Conservation (phyloP, 2,888 invertebrate genomes). For the Dinocampus coccinellae region DNA sequence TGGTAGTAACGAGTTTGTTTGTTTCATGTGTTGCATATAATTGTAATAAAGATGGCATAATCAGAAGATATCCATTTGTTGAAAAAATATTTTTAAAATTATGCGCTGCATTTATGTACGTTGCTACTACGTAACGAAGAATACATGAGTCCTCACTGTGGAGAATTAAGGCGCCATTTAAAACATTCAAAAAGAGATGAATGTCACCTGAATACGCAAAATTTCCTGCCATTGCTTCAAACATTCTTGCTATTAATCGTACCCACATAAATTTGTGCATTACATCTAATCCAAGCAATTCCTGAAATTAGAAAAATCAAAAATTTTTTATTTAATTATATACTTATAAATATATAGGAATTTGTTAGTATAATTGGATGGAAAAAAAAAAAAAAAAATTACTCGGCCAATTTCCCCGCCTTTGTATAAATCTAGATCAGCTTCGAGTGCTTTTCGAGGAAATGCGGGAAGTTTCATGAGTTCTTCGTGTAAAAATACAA, state of each 20-base stretch:
- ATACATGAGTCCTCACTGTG: slow-evolving; percentile 98
- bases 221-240: slow-evolving; percentile 97
- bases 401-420: slow-evolving; percentile 91
- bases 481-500: slow-evolving; percentile 98
- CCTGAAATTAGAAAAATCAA: slow-evolving; percentile 69
- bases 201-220: slow-evolving; percentile 98
- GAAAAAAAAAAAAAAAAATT: slow-evolving; percentile 40
- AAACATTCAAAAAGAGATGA: slow-evolving; percentile 95
- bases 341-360: too few species aligned
- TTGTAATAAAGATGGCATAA: slow-evolving; percentile 97
- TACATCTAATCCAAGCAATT: slow-evolving; percentile 92
- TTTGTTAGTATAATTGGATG: too few species aligned
- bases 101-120: slow-evolving; percentile 96
- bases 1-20: slow-evolving; percentile 93
- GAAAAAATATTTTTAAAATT: slow-evolving; percentile 99
- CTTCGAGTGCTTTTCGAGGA: slow-evolving; percentile 96
- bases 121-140: slow-evolving; percentile 94
- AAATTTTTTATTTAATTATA: neutral
- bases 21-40: slow-evolving; percentile 98
- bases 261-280: slow-evolving; percentile 99
- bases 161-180: slow-evolving; percentile 95
- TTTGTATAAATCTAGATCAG: slow-evolving; percentile 92
- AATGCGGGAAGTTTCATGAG: slow-evolving; percentile 98
- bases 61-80: slow-evolving; percentile 94
- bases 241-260: slow-evolving; percentile 94